Evolutionary conservation across 1,140 invertebrate genomes (phyloP), one percentile per base, ranked within the genome.

Genomic region (Hylaeus volcanicus): DNA sequence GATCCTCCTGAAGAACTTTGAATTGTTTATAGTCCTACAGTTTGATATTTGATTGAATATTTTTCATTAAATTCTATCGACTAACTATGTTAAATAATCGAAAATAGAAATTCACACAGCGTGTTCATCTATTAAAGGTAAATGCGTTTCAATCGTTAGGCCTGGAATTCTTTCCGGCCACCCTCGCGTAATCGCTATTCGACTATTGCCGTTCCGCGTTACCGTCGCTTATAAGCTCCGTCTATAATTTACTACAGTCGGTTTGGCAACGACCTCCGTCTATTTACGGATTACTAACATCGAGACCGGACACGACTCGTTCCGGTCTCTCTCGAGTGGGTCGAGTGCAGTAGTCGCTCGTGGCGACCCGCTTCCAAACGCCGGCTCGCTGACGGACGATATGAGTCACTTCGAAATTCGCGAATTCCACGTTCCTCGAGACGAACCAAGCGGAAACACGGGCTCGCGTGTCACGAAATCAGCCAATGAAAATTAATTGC

Each of bases 301-400:
- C 60, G 75, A 58, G 81, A 86, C 75, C 85, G 85, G 84, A 86
- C 84, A 80, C 84, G 69, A 82, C 85, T 83, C 84, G 82, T 86
- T 86, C 76, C 85, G 74, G 53, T 58, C 72, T 86, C 74, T 86
- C 85, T 86, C 80, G 80, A 82, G 75, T 82, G 81, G 85, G 85
- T 86, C 84, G 85, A 83, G 75, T 71, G 71, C 71, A 79, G 80
- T 60, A 76, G 80, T 74, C 66, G 85, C 58, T 72, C 71, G 63
- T 58, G 71, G 74, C 61, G 75, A 74, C 71, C 80, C 70, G 79
- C 63, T 82, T 70, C 43, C 61, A 73, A 72, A 5, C 65, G 45
- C 26, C 26, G 26, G 26, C 65, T 41, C 72, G 43, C 3, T 61
- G 43, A 68, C 26, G 37, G 61, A 53, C 41, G 14, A 53, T 68